phyloP scores from a whole-genome alignment of 2,113 vertebrate genomes.

The Elephantulus edwardii region DNA sequence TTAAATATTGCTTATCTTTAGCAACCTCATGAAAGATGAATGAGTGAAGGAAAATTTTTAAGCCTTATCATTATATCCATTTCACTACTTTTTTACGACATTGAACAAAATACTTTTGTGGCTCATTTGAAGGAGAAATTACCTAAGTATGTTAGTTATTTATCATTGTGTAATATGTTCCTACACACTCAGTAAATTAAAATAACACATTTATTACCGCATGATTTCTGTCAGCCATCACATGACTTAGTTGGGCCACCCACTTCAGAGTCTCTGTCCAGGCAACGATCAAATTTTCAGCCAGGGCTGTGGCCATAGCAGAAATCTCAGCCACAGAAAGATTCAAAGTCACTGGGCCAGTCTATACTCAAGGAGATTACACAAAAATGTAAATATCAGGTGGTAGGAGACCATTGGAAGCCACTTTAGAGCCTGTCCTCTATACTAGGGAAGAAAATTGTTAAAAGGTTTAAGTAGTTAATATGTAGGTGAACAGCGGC shows the following conservation, averaged over 20 bases:
- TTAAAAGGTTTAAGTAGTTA: slow-evolving; percentile 28
- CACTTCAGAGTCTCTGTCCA: not conserved
- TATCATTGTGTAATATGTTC: slow-evolving; percentile 60
- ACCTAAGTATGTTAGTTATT: slow-evolving; percentile 35
- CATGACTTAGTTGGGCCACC: slow-evolving; percentile 15
- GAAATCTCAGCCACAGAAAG: not conserved
- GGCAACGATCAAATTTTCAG: not conserved
- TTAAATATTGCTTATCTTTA: slow-evolving; percentile 30
- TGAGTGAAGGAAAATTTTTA: slow-evolving; percentile 37
- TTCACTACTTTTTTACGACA: slow-evolving; percentile 12
- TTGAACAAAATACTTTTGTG: slow-evolving; percentile 37
- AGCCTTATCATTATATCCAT: slow-evolving; percentile 19
- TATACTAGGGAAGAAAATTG: not conserved
- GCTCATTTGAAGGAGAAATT: slow-evolving; percentile 40
- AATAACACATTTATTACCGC: slow-evolving; percentile 42
- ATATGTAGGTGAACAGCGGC: slow-evolving; percentile 22
- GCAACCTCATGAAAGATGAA: slow-evolving; percentile 38
- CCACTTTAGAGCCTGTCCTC: not conserved
- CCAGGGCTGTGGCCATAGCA: not conserved
- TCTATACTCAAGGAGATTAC: not conserved
- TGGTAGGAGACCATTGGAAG: not conserved
- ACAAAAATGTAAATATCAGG: not conserved
- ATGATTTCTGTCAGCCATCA: not conserved
- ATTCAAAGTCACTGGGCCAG: not conserved
- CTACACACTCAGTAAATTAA: slow-evolving; percentile 43